A percentile compares a stretch with the other conserved stretches of the same genome.
Evolutionary conservation across 2,888 invertebrate species (phyloP).

Genomic region (Synanthedon tipuliformis): DNA sequence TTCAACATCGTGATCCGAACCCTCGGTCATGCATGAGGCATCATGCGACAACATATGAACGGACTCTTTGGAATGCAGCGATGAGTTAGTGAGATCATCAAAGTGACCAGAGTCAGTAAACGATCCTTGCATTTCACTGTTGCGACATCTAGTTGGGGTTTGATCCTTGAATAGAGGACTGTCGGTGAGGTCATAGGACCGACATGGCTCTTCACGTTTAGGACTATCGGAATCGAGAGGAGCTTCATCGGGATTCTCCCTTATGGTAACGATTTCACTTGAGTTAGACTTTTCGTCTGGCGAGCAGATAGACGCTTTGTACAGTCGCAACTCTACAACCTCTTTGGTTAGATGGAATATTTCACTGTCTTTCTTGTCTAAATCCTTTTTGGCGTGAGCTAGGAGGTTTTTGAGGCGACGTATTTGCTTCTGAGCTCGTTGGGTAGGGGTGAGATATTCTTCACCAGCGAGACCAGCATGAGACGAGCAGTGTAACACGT

Average conservation of each 20-base stretch:
- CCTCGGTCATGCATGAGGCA: conserved; percentile 62
- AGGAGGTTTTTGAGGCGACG: conserved; percentile 79
- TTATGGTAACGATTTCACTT: conserved; percentile 79
- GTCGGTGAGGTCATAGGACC: conserved; percentile 58
- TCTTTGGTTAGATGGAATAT: conserved; percentile 81
- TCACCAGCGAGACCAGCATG: conserved; percentile 81
- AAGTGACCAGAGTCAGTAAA: conserved; percentile 89
- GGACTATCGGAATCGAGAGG: conserved; percentile 42
- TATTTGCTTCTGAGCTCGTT: conserved; percentile 85
- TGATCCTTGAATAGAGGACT: conserved; percentile 59
- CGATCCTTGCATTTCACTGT: conserved; percentile 78
- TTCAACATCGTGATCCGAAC: conserved; percentile 72
- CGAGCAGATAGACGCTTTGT: conserved; percentile 82
- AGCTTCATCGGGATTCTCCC: conserved; percentile 72
- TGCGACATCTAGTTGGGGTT: conserved; percentile 54
- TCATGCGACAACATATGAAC: conserved; percentile 68
- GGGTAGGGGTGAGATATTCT: conserved; percentile 90
- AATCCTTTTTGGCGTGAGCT: conserved; percentile 78
- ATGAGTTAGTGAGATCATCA: conserved; percentile 83
- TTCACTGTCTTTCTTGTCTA: conserved; percentile 86
- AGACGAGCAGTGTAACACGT: conserved; percentile 87
- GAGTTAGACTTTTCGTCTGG: conserved; percentile 85
- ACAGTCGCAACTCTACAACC: conserved; percentile 83
- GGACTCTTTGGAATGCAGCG: conserved; percentile 83
- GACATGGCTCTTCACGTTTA: conserved; percentile 45